Conservation (phyloP, 2,797 vertebrate genomes). For the Lophius americanus region DNA sequence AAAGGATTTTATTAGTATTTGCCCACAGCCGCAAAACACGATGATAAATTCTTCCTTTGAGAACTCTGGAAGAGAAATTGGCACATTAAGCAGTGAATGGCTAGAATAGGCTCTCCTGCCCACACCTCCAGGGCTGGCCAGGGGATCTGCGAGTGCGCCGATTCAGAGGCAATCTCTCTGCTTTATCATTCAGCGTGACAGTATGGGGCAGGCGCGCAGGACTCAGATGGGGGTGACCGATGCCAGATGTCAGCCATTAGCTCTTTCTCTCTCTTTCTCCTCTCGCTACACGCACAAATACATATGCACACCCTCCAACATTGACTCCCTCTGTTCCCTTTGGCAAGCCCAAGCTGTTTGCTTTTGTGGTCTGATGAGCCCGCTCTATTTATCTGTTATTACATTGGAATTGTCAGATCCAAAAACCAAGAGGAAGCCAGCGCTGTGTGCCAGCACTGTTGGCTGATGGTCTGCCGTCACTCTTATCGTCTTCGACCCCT, state of each 20-base stretch:
- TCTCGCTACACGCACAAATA: conserved; percentile 67
- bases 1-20: conserved; percentile 96
- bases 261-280: conserved; percentile 61
- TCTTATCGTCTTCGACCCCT: conserved; percentile 34
- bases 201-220: conserved; percentile 67
- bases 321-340: conserved; percentile 76
- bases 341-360: conserved; percentile 82
- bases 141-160: conserved; percentile 85
- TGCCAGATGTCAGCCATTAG: conserved; percentile 80
- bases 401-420: conserved; percentile 81
- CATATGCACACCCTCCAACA: conserved; percentile 66
- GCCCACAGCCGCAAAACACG: conserved; percentile 83
- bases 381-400: conserved; percentile 84
- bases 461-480: conserved; percentile 59
- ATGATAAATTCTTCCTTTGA: conserved; percentile 89
- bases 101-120: conserved; percentile 78
- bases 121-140: conserved; percentile 82
- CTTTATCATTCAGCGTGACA: conserved; percentile 89
- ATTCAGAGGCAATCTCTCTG: conserved; percentile 85
- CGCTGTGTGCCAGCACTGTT: conserved; percentile 67
- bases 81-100: conserved; percentile 86
- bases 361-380: conserved; percentile 79
- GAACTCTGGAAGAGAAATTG: conserved; percentile 86
- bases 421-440: conserved; percentile 74
- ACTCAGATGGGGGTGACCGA: conserved; percentile 64